Evolutionary conservation across 2,113 vertebrate genomes (phyloP), one percentile per base, ranked within the genome.

Genomic region (Notiomystis cincta): DNA sequence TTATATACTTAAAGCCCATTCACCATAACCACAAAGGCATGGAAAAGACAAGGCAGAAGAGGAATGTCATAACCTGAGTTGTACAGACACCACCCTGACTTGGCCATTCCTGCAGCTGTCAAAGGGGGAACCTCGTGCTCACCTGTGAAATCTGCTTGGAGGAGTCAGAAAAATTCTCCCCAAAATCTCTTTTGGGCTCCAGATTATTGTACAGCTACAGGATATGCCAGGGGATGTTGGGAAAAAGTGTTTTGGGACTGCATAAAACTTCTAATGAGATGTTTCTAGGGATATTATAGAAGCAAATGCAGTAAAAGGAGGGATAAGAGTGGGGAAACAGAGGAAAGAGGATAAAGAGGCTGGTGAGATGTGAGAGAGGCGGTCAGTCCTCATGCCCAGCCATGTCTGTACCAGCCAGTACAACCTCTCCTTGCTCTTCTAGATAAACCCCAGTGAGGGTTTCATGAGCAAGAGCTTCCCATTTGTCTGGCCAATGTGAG

Each of bases 401-500:
- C 0, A 0, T 42, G 11, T 42, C 31, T 77, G 5, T 2, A 2
- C 21, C 47, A 93, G 23, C 5, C 30, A 51, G 14, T 31, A 14
- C 25, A 72, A 23, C 1, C 4, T 60, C 35, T 64, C 18, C 24
- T 51, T 13, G 22, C 11, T 44, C 31, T 37, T 64, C 16, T 62
- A 67, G 35, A 40, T 25, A 60, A 93, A 44, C 5, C 25, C 11
- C 0, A 1, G 38, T 70, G 21, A 69, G 24, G 7, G 8, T 31
- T 62, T 77, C 16, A 40, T n/a, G 22, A 24, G 13, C 21, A 81
- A 65, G 15, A 24, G 6, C 3, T 64, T 15, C 8, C 31, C 0
- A 0, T 44, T 13, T 37, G 8, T 13, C 4, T 0, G 9, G 13
- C 15, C 18, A 1, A 0, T 38, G 60, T 31, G 13, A 42, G 31